Evolutionary conservation across 2,113 vertebrate species (phyloP), one percentile per base, ranked within the genome.

Genomic region (Eulacestoma nigropectus): DNA sequence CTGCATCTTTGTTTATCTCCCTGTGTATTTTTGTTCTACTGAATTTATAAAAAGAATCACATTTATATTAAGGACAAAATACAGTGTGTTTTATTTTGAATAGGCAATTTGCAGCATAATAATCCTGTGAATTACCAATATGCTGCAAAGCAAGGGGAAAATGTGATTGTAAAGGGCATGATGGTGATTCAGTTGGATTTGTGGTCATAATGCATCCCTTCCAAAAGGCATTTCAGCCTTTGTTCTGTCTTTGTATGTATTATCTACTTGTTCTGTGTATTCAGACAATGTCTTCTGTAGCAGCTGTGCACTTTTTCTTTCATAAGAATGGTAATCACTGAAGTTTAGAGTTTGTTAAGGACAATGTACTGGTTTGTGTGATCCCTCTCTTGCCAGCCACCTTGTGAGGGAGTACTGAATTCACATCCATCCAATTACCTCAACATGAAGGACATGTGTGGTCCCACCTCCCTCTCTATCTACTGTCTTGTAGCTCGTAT

Each of bases 21-120:
- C 47, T 41, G 10, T 60, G 25, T 94, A 78, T 82, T 90, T 95
- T 64, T 92, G 80, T 75, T 83, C 44, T 64, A 59, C 32, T 0
- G 10, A 69, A 89, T 95, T 92, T 96, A 87, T 89, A 53, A 84
- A 80, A 90, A 63, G 42, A 84, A 90, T 84, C 60, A 59, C 44
- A 90, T 78, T 94, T 89, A 56, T 89, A 59, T 37, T 89, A 94
- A 87, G 60, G 73, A 65, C 62, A 89, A 42, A 56, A 52, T 84
- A 68, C 35, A 89, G 56, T 75, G 69, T 82, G 44, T 79, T 94
- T 95, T 75, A 67, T 79, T 95, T 84, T 87, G 77, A 94, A 91
- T 84, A 91, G 89, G 80, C 91, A 94, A 95, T 96, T 94, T 95
- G 84, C 65, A 92, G 57, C 52, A 72, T 94, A 92, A 96, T 95